These are phyloP conservation scores for Hybos culiciformis DNA, from an alignment of 2,888 invertebrate genomes.

Conservation along the genomic window DNA sequence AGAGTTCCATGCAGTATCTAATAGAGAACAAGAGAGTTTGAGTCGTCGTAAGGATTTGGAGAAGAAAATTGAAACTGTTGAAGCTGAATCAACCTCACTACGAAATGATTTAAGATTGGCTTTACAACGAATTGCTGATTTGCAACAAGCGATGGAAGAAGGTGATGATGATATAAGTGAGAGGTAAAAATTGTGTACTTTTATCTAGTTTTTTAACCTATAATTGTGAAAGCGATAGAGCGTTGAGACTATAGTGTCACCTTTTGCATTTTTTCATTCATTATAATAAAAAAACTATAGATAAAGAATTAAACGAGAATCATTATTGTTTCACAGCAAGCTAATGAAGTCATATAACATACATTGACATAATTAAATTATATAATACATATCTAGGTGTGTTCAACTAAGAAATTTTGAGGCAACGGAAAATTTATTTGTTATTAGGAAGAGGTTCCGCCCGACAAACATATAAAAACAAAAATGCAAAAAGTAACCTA, in stretches of 20 bases:
- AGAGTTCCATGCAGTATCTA: conserved; percentile 54
- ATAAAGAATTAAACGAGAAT: no score
- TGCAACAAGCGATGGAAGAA: conserved; percentile 86
- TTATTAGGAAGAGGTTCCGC: no score
- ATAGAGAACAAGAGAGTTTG: conserved; percentile 60
- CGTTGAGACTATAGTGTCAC: background rate
- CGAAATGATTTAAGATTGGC: conserved; percentile 75
- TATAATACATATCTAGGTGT: no score
- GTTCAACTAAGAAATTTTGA: no score
- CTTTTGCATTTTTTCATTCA: no score
- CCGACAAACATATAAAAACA: no score
- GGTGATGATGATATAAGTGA: conserved; percentile 49
- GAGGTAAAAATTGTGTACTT: conserved; percentile 21
- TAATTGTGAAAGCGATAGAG: background rate
- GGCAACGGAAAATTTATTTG: no score
- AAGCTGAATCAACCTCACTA: conserved; percentile 56
- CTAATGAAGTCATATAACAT: no score
- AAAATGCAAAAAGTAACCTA: no score
- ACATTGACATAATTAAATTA: no score
- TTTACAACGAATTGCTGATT: conserved; percentile 74
- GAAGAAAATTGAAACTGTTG: conserved; percentile 53
- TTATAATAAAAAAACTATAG: no score
- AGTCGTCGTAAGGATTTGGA: conserved; percentile 65
- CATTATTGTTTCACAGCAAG: no score
- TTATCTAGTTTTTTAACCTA: background rate